Conservation (phyloP, 2,888 invertebrate species). For the Tribolium freemani region DNA sequence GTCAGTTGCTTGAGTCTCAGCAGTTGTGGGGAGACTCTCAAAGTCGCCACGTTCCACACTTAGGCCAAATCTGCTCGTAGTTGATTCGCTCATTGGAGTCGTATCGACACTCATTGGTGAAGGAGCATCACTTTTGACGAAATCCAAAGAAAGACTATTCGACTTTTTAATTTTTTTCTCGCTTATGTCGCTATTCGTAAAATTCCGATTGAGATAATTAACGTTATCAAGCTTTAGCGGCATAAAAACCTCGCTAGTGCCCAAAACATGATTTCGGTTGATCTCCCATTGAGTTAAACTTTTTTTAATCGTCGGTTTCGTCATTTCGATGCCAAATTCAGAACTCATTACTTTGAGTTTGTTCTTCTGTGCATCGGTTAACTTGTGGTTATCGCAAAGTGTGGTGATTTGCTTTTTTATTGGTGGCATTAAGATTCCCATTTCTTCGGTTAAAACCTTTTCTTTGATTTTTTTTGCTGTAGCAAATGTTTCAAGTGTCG, state of each 20-base stretch:
- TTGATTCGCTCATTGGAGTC: conserved; percentile 62
- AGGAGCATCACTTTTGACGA: conserved; percentile 49
- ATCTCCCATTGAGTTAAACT: conserved; percentile 50
- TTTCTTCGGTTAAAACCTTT: conserved; percentile 71
- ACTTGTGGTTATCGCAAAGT: conserved; percentile 63
- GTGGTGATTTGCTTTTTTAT: conserved; percentile 25
- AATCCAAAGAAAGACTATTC: conserved; percentile 51
- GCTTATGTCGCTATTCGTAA: conserved; percentile 31
- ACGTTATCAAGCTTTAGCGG: conserved; percentile 54
- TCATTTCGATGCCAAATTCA: conserved; percentile 71
- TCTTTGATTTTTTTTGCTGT: conserved; percentile 69
- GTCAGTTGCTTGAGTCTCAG: conserved; percentile 69
- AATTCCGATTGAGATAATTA: conserved; percentile 56
- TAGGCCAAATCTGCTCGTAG: conserved; percentile 49
- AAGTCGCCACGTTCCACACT: conserved; percentile 50
- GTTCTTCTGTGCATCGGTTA: conserved; percentile 75
- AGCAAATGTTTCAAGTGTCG: conserved; percentile 68
- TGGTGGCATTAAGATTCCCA: conserved; percentile 63
- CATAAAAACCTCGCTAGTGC: conserved; percentile 57
- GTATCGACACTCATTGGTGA: conserved; percentile 66
- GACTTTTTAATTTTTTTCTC: conserved; percentile 51
- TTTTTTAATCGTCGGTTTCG: conserved; percentile 31
- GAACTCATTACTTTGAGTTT: conserved; percentile 74
- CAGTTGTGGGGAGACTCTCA: conserved; percentile 58
- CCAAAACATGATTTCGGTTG: conserved; percentile 61